These are phyloP conservation scores for Lutjanus argentimaculatus DNA, from an alignment of 2,797 vertebrate genomes.

Conservation along the genomic window DNA sequence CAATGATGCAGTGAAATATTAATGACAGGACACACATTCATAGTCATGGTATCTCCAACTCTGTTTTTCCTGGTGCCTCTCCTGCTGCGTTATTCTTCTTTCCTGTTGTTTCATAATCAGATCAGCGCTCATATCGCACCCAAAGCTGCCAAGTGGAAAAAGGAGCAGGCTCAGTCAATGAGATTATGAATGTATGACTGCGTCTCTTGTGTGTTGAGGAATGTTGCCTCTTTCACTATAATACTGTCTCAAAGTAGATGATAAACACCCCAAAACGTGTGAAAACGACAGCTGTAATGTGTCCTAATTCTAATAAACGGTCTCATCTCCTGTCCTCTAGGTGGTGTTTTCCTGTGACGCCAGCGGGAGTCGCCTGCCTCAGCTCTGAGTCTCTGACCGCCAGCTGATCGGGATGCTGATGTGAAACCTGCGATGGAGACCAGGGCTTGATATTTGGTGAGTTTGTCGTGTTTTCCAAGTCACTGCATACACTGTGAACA, in stretches of 20 bases:
- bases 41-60: constrained; percentile 52
- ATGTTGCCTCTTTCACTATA: constrained; percentile 45
- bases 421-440: constrained; percentile 83
- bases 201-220: constrained; percentile 67
- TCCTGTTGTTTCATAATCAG: constrained; percentile 81
- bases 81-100: constrained; percentile 69
- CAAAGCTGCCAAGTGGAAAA: constrained; percentile 81
- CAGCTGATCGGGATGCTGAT: constrained; percentile 69
- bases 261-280: constrained; percentile 42
- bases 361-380: constrained; percentile 44
- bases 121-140: constrained; percentile 79
- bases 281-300: neutral
- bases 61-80: constrained; percentile 61
- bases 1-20: constrained; percentile 84
- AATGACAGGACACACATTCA: constrained; percentile 79
- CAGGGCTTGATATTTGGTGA: constrained; percentile 85
- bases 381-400: constrained; percentile 49
- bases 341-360: constrained; percentile 60
- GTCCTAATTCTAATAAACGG: constrained; percentile 23
- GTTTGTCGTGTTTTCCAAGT: constrained; percentile 59
- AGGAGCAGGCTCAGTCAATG: constrained; percentile 74
- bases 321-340: constrained; percentile 65
- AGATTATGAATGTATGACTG: constrained; percentile 80
- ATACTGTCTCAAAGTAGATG: constrained; percentile 36
- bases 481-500: constrained; percentile 36